These are phyloP conservation scores for Choloepus hoffmanni DNA, from an alignment of 2,113 vertebrate species.

Conservation along the genomic window DNA sequence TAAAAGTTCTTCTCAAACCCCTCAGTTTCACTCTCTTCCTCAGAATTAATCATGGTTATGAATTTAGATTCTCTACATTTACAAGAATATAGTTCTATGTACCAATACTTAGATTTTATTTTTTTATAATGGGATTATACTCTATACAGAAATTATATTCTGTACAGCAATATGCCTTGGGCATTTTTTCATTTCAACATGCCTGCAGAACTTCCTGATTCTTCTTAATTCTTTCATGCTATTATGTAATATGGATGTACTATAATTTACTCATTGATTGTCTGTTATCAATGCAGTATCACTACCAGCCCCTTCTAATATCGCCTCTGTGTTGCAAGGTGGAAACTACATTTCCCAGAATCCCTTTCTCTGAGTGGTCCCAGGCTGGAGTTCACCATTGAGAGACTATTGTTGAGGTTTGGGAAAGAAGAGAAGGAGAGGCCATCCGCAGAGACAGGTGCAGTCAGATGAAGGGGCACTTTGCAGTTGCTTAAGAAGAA, in stretches of 20 bases:
- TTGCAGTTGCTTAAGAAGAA: neutral
- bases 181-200: neutral
- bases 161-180: neutral
- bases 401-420: neutral
- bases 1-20: neutral
- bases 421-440: neutral
- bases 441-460: neutral
- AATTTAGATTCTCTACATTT: neutral
- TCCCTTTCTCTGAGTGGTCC: neutral
- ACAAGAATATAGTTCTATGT: slow-evolving; percentile 1
- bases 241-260: neutral
- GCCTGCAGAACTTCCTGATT: neutral
- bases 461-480: neutral
- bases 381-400: neutral
- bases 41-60: neutral
- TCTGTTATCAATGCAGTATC: neutral
- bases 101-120: neutral
- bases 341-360: neutral
- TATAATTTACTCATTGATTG: neutral
- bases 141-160: neutral
- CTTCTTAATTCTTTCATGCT: neutral
- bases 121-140: neutral
- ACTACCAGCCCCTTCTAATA: neutral
- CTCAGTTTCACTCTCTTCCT: neutral
- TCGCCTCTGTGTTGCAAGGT: neutral